These are phyloP conservation scores for Jordanella pulchra DNA, from an alignment of 2,797 vertebrate species.

Conservation along the genomic window DNA sequence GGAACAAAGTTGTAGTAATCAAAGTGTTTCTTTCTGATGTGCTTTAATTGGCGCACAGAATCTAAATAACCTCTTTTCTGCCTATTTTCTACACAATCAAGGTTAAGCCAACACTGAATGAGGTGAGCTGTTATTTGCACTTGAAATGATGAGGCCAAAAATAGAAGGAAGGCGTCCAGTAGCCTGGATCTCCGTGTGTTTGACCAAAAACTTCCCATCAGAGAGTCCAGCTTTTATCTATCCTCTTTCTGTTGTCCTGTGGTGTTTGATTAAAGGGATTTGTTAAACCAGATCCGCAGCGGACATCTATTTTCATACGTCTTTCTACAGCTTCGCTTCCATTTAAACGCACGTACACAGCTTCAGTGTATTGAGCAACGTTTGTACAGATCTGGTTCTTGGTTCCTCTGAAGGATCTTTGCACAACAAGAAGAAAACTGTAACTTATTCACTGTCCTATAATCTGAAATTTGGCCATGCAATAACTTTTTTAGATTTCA, in stretches of 20 bases:
- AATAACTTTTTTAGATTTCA: background rate
- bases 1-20: constrained; percentile 24
- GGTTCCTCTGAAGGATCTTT: constrained; percentile 37
- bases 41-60: constrained; percentile 6
- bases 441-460: background rate
- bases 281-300: constrained; percentile 58
- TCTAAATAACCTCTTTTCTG: constrained; percentile 17
- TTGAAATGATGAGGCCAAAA: constrained; percentile 51
- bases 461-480: background rate
- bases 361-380: constrained; percentile 39
- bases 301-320: constrained; percentile 70
- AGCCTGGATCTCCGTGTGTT: constrained; percentile 22
- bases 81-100: constrained; percentile 23
- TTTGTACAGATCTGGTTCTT: constrained; percentile 57
- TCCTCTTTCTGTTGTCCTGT: constrained; percentile 24
- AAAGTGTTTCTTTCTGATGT: constrained; percentile 7
- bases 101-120: constrained; percentile 22
- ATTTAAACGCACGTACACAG: constrained; percentile 42
- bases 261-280: constrained; percentile 66
- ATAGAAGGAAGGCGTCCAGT: constrained; percentile 19
- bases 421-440: constrained; percentile 14
- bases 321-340: constrained; percentile 54
- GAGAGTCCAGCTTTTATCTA: constrained; percentile 34
- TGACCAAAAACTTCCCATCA: constrained; percentile 26
- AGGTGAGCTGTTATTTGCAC: constrained; percentile 39